Conservation (phyloP, 1,140 invertebrate species). For the Neodiprion fabricii region DNA sequence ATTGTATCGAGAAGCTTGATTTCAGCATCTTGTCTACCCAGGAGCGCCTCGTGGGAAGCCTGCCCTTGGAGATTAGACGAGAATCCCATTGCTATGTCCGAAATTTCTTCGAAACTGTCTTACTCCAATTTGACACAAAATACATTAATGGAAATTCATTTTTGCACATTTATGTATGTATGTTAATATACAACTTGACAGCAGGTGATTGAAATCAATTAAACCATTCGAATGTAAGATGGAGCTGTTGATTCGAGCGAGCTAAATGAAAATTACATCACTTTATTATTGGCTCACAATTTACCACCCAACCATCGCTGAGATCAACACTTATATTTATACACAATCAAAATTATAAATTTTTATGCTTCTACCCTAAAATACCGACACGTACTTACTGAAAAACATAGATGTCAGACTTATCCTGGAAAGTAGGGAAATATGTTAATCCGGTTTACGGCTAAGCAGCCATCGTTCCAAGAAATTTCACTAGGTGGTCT, state of each 20-base stretch:
- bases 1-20: conserved; percentile 88
- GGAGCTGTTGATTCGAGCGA: no score
- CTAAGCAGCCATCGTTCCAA: no score
- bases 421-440: no score
- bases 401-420: background rate
- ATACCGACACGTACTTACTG: background rate
- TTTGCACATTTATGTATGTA: background rate
- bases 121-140: background rate
- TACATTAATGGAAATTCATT: conserved; percentile 12
- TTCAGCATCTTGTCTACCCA: conserved; percentile 89
- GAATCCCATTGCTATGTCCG: conserved; percentile 76
- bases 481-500: background rate
- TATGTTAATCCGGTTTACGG: no score
- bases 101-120: background rate
- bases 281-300: conserved; percentile 11
- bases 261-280: conserved; percentile 12
- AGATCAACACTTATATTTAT: conserved; percentile 49
- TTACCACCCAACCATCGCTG: conserved; percentile 28
- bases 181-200: conserved; percentile 8
- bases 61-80: conserved; percentile 82
- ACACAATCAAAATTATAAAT: conserved; percentile 15
- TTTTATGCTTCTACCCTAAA: conserved; percentile 3
- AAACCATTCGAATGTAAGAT: no score
- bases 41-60: conserved; percentile 83
- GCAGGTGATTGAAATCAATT: background rate